phyloP scores from a whole-genome alignment of 2,113 vertebrate genomes.

The Chunga burmeisteri region DNA sequence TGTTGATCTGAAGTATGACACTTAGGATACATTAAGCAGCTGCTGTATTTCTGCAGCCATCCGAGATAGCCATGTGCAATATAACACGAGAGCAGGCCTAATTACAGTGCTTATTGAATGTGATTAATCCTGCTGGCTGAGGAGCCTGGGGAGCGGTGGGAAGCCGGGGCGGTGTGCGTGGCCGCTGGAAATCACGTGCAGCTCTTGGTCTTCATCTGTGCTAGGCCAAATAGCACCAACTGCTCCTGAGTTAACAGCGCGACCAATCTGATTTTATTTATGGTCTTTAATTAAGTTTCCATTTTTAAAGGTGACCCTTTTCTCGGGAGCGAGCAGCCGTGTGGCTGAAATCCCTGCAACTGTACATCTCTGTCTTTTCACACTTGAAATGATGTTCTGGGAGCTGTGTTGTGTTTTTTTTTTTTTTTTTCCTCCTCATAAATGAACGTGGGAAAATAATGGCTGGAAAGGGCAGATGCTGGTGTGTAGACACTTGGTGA shows the following conservation, averaged over 20 bases:
- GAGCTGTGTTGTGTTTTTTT: not conserved
- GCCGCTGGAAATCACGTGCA: not conserved
- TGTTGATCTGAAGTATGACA: not conserved
- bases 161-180: not conserved
- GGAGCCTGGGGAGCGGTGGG: not conserved
- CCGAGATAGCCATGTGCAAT: not conserved
- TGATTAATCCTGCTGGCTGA: slow-evolving; percentile 56
- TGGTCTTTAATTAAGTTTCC: slow-evolving; percentile 31
- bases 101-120: not conserved
- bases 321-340: not conserved
- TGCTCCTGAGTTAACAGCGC: not conserved
- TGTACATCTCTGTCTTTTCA: not conserved
- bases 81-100: not conserved
- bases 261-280: not conserved
- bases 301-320: slow-evolving; percentile 18
- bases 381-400: not conserved
- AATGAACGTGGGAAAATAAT: not conserved
- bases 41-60: slow-evolving; percentile 6
- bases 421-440: not conserved
- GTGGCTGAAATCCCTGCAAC: not conserved
- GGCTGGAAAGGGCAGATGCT: not conserved
- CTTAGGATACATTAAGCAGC: not conserved
- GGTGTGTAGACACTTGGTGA: not conserved
- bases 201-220: not conserved
- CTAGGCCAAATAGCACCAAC: slow-evolving; percentile 10